Percentiles rank a stretch among this genome's conserved stretches.
Conservation (phyloP, 2,888 invertebrate species). For the Scaptomyza tumidula region DNA sequence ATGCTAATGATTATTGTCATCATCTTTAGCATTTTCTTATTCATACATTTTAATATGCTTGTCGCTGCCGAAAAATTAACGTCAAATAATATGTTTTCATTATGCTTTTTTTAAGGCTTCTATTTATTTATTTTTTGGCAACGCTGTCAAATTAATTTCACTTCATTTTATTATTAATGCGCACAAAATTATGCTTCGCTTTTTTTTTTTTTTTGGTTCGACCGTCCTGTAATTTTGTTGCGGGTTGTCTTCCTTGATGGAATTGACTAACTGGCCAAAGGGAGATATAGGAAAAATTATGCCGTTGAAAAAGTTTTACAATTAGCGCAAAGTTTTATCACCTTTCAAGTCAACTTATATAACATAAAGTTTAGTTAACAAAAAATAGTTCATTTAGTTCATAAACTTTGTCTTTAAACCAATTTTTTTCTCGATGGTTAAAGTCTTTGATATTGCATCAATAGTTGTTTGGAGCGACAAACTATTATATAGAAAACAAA, state of each 20-base stretch:
- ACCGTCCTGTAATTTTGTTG: not conserved
- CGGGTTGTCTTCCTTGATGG: slow-evolving; percentile 29
- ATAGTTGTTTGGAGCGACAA: not conserved
- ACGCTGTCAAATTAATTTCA: slow-evolving; percentile 65
- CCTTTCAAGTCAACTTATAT: not conserved
- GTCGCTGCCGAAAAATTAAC: slow-evolving; percentile 49
- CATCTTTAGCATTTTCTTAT: slow-evolving; percentile 60
- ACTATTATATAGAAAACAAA: slow-evolving; percentile 10
- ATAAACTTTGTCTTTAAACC: not conserved
- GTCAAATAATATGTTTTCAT: slow-evolving; percentile 71
- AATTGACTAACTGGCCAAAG: slow-evolving; percentile 40
- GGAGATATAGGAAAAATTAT: slow-evolving; percentile 46
- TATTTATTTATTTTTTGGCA: slow-evolving; percentile 4
- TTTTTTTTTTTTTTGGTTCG: slow-evolving; percentile 28
- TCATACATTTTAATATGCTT: slow-evolving; percentile 63
- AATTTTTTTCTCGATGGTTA: not conserved
- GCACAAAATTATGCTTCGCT: slow-evolving; percentile 57
- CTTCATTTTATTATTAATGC: slow-evolving; percentile 68
- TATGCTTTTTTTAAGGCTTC: slow-evolving; percentile 41
- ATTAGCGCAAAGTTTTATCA: slow-evolving; percentile 39
- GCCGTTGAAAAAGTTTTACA: slow-evolving; percentile 51
- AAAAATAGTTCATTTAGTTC: not conserved
- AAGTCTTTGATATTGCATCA: not conserved
- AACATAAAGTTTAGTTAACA: not conserved
- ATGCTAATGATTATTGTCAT: slow-evolving; percentile 75